Evolutionary conservation across 2,888 invertebrate genomes (phyloP).

Genomic region (Synergus japonicus): DNA sequence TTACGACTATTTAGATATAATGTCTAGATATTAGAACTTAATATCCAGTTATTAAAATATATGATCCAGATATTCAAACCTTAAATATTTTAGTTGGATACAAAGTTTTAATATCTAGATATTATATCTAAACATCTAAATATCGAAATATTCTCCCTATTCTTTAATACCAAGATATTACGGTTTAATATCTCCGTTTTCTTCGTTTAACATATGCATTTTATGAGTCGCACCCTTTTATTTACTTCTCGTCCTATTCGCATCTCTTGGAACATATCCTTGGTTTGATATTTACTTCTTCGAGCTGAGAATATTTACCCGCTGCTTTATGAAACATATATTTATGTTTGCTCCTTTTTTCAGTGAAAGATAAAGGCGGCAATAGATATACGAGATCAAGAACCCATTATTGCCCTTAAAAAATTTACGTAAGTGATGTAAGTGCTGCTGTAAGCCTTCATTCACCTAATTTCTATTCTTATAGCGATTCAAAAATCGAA

Average conservation of each 20-base stretch:
- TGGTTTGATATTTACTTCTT: slow-evolving; percentile 32
- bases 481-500: too few species aligned
- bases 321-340: slow-evolving; percentile 42
- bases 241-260: slow-evolving; percentile 1
- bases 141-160: too few species aligned
- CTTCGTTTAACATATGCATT: not conserved
- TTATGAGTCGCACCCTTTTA: not conserved
- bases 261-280: not conserved
- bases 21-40: too few species aligned
- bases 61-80: too few species aligned
- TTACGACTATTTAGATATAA: too few species aligned
- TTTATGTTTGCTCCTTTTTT: slow-evolving; percentile 43
- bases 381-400: not conserved
- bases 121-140: too few species aligned
- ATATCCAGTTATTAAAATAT: too few species aligned
- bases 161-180: not conserved
- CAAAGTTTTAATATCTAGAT: too few species aligned
- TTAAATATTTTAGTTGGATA: too few species aligned
- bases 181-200: not conserved
- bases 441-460: not conserved
- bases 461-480: not conserved
- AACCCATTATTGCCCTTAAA: not conserved
- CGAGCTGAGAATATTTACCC: slow-evolving; percentile 44
- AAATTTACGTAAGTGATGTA: not conserved
- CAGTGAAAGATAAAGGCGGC: slow-evolving; percentile 4